Evolutionary conservation across 2,797 vertebrate species (phyloP).

Genomic region (Amniataba percoides): DNA sequence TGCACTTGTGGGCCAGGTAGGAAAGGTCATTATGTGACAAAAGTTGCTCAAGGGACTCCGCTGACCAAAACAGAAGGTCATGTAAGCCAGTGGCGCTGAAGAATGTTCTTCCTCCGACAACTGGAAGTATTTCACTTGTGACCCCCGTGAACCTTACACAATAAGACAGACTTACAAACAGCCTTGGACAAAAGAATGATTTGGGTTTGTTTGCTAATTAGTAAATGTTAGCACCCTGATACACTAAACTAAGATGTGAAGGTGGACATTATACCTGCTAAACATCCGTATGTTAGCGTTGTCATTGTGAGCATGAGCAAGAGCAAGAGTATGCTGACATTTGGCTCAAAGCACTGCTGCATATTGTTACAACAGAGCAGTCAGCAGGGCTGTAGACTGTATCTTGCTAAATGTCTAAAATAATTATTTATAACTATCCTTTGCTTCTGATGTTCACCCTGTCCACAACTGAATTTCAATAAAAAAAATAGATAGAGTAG

Average conservation of each 20-base stretch:
- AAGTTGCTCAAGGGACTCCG: slow-evolving; percentile 75
- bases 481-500: neutral
- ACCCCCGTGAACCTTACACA: slow-evolving; percentile 25
- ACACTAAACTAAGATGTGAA: neutral
- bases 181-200: neutral
- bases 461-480: neutral
- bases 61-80: slow-evolving; percentile 80
- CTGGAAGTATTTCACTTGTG: slow-evolving; percentile 45
- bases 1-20: slow-evolving; percentile 74
- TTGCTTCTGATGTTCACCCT: neutral
- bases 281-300: neutral
- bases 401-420: neutral
- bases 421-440: too few species aligned
- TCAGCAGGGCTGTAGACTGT: neutral
- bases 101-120: slow-evolving; percentile 57
- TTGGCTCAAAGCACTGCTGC: neutral
- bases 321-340: neutral
- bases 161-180: slow-evolving; percentile 17
- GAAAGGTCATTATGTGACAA: slow-evolving; percentile 81
- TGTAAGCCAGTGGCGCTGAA: slow-evolving; percentile 53
- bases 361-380: neutral
- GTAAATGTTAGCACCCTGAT: slow-evolving; percentile 13
- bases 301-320: slow-evolving; percentile 6
- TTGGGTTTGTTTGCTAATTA: slow-evolving; percentile 36
- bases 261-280: neutral